Percentiles rank a stretch among this genome's conserved stretches.
Conservation (phyloP, 2,113 vertebrate species). For the Coregonus clupeaformis region DNA sequence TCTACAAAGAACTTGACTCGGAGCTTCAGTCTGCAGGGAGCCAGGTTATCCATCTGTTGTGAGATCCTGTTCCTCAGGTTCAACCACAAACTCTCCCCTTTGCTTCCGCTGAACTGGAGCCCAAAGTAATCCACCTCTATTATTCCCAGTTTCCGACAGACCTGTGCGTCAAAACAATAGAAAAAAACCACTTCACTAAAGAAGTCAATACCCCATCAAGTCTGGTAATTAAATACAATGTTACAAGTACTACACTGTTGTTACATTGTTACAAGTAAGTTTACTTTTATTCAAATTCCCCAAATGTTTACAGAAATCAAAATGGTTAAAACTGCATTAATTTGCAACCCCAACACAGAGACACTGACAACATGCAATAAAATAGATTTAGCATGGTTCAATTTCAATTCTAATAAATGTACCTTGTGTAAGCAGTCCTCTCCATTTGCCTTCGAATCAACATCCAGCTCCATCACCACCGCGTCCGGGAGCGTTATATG, state of each 20-base stretch:
- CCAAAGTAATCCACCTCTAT: constrained; percentile 69
- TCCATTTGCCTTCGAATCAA: constrained; percentile 81
- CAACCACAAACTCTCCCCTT: constrained; percentile 84
- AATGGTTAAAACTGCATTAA: too few relatives aligned
- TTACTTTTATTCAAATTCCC: too few relatives aligned
- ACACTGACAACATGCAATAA: too few relatives aligned
- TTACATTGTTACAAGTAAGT: not conserved
- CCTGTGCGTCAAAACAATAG: constrained; percentile 59
- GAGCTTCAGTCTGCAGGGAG: constrained; percentile 80
- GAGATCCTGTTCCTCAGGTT: constrained; percentile 87
- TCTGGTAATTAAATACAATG: too few relatives aligned
- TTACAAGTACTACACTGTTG: not conserved
- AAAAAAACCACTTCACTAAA: too few relatives aligned
- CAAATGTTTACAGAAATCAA: too few relatives aligned
- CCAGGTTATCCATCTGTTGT: constrained; percentile 83
- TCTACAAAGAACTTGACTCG: constrained; percentile 90
- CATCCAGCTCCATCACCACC: constrained; percentile 84
- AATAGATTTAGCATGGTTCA: too few relatives aligned
- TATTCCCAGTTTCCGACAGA: constrained; percentile 82
- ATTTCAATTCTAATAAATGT: not conserved
- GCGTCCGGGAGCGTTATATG: constrained; percentile 82
- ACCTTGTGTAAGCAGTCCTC: constrained; percentile 84
- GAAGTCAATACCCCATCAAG: too few relatives aligned
- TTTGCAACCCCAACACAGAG: too few relatives aligned
- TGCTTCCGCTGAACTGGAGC: constrained; percentile 22